Evolutionary conservation across 1,140 invertebrate genomes (phyloP).

Genomic region (Procambarus virginalis): DNA sequence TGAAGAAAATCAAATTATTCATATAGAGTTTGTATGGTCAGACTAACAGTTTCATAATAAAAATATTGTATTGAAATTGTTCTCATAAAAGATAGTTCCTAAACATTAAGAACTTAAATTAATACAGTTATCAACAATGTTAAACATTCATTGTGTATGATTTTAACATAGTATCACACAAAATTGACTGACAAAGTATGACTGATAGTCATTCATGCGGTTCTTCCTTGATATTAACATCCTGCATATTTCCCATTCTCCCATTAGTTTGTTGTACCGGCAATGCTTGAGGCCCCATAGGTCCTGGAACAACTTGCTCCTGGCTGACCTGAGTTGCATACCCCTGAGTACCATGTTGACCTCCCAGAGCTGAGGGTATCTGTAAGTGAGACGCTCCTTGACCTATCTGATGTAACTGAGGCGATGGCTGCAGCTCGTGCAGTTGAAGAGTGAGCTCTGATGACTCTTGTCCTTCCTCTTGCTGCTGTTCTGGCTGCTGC

Average conservation of each 20-base stretch:
- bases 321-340: conserved; percentile 9
- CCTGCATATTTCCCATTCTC: not conserved
- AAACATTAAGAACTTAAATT: not conserved
- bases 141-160: not conserved
- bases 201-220: conserved; percentile 17
- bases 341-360: conserved; percentile 9
- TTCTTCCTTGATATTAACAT: conserved; percentile 51
- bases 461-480: not conserved
- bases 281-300: conserved; percentile 53
- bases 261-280: conserved; percentile 34
- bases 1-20: not conserved
- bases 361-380: conserved; percentile 12
- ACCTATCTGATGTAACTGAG: conserved; percentile 48
- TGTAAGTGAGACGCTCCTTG: conserved; percentile 12
- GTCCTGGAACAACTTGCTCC: conserved; percentile 35
- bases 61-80: not conserved
- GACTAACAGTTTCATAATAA: not conserved
- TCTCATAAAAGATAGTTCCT: too few relatives aligned
- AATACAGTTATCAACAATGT: not conserved
- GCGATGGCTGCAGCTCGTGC: conserved; percentile 51
- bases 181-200: not conserved
- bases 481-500: conserved; percentile 25
- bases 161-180: not conserved
- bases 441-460: conserved; percentile 13
- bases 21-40: not conserved